These are phyloP conservation scores for Micronisus gabar DNA, from an alignment of 2,113 vertebrate species.

Conservation along the genomic window DNA sequence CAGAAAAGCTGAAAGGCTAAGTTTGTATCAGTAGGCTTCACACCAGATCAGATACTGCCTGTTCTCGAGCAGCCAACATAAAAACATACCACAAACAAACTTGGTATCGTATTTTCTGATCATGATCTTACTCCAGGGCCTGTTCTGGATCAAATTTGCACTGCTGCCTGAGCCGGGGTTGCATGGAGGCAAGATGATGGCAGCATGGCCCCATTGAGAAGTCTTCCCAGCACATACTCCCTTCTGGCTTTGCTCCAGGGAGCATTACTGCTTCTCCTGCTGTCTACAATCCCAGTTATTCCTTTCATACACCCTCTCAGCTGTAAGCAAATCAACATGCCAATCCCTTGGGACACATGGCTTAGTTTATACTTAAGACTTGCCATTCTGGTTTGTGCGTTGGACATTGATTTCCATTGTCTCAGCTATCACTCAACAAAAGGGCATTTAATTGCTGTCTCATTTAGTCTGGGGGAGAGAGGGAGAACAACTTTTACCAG, in stretches of 20 bases:
- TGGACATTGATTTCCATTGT: constrained; percentile 66
- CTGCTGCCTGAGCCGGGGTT: not conserved
- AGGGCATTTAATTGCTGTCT: constrained; percentile 66
- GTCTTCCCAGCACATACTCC: not conserved
- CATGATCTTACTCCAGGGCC: not conserved
- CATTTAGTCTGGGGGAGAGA: constrained; percentile 42
- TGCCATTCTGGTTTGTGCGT: constrained; percentile 50
- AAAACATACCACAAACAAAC: not conserved
- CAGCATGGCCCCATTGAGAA: not conserved
- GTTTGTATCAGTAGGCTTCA: not conserved
- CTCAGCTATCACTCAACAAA: constrained; percentile 59
- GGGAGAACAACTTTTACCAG: constrained; percentile 55
- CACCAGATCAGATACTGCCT: not conserved
- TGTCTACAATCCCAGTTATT: not conserved
- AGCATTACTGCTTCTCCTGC: constrained; percentile 13
- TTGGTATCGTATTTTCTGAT: not conserved
- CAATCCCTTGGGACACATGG: constrained; percentile 50
- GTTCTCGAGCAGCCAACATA: not conserved
- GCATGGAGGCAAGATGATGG: not conserved
- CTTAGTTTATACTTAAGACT: constrained; percentile 51
- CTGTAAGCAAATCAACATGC: constrained; percentile 63
- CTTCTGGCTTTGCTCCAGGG: not conserved
- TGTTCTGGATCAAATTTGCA: not conserved
- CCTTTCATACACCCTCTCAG: constrained; percentile 43
- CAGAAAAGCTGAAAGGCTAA: not conserved